Evolutionary conservation across 53 echinoderm and acorn worm species (phyloP), one percentile per base, ranked within the genome.

Genomic region (Holothuria leucospilota): DNA sequence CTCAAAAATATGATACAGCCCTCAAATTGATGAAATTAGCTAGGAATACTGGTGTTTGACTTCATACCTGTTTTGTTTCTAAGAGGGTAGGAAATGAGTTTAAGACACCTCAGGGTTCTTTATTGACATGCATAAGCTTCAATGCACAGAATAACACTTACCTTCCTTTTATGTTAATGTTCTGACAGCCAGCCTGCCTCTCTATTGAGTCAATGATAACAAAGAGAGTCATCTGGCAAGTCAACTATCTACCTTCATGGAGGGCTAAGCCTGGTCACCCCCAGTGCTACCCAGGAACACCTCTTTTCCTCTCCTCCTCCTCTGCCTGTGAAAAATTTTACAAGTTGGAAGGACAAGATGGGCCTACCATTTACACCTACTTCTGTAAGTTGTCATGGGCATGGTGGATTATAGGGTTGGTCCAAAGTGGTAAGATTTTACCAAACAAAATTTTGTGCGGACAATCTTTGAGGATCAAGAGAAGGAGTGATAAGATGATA

Each of bases 231-330:
- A 29, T 60, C 81, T 59, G 61, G 78, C 78, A 77, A 77, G 78
- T 77, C 78, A 77, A 25, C 78, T 29, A 46, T 28, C 51, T 67
- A 27, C 28, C 68, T 29, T 67, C 28, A 67, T 34, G 42, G 78
- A 77, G 81, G 81, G 81, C 81, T 81, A 62, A 81, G 81, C 81
- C 81, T 81, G 81, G 81, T 62, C 81, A 62, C 60, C 81, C 62
- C 81, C 81, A 81, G 81, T 61, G 81, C 60, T 81, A 58, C 62
- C 81, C 39, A 26, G 62, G 75, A 49, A 75, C 75, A 75, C 49
- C 56, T 56, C 56, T 75, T 42, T 51, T 75, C 46, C 51, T 75
- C 75, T 49, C 41, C 52, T 24, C 75, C 21, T 75, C 51, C 27
- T 51, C 51, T 46, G 49, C 51, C 27, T 52, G 23, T 46, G 51